Evolutionary conservation across 1,140 invertebrate species (phyloP).

Genomic region (Melitaea cinxia): DNA sequence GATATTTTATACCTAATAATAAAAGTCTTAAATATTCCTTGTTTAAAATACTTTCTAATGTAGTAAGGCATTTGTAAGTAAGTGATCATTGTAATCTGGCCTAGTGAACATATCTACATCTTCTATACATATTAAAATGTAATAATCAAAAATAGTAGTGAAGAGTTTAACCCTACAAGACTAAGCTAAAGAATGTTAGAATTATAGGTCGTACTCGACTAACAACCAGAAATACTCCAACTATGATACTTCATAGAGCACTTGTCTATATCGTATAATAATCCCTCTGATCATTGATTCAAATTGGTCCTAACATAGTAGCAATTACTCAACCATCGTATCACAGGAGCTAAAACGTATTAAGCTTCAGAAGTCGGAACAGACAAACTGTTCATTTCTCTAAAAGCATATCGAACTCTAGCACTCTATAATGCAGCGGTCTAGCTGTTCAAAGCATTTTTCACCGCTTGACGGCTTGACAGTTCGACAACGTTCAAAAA

Average conservation of each 20-base stretch:
- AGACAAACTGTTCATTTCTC: slow-evolving; percentile 45
- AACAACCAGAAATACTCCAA: slow-evolving; percentile 6
- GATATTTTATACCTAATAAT: no score
- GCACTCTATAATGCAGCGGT: slow-evolving; percentile 41
- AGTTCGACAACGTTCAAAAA: slow-evolving; percentile 32
- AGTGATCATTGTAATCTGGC: no score
- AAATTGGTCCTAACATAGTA: slow-evolving; percentile 42
- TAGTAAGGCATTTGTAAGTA: no score
- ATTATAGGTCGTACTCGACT: neutral
- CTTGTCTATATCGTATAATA: slow-evolving; percentile 17
- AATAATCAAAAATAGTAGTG: no score
- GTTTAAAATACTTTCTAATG: no score
- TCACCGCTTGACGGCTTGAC: slow-evolving; percentile 30
- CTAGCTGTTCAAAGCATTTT: slow-evolving; percentile 34
- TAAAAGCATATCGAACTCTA: slow-evolving; percentile 41
- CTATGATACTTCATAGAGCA: neutral
- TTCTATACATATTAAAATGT: no score
- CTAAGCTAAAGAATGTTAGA: neutral
- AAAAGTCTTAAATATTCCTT: no score
- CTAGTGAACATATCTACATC: no score
- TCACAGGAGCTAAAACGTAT: slow-evolving; percentile 40
- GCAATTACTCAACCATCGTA: slow-evolving; percentile 44
- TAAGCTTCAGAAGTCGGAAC: slow-evolving; percentile 37
- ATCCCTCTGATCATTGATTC: slow-evolving; percentile 43
- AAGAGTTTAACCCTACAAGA: neutral